These are phyloP conservation scores for Tiaroga cobitis DNA, from an alignment of 2,797 vertebrate species.

Conservation along the genomic window DNA sequence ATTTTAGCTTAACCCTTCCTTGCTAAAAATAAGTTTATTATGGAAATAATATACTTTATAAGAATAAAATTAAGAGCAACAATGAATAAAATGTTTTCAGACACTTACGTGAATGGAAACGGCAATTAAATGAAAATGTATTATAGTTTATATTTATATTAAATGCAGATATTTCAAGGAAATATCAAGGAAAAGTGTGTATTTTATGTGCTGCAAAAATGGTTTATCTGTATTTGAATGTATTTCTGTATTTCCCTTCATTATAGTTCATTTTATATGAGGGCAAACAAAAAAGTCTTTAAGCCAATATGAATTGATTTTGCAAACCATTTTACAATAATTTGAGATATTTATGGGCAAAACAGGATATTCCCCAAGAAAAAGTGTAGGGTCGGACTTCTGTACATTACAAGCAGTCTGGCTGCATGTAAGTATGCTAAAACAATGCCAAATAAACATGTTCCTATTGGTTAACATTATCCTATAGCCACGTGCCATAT, in stretches of 20 bases:
- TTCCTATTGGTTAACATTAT: not conserved
- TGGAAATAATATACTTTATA: not conserved
- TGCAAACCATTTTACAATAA: not conserved
- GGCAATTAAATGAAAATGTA: not conserved
- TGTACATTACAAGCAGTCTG: not conserved
- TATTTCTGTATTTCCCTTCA: not conserved
- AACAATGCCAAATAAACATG: not conserved
- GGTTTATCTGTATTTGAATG: not conserved
- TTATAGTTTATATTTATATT: not conserved
- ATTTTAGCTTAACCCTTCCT: not conserved
- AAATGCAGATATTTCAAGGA: not conserved
- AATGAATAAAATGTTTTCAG: not conserved
- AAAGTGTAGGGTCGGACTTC: not conserved
- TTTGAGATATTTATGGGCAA: not conserved
- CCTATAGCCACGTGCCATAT: not conserved
- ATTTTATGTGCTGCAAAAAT: not conserved
- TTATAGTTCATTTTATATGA: not conserved
- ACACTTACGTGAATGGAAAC: not conserved
- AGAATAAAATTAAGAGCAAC: not conserved
- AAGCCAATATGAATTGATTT: not conserved
- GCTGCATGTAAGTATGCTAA: not conserved
- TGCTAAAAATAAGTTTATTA: not conserved
- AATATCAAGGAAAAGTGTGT: not conserved
- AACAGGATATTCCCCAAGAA: not conserved
- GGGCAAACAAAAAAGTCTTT: not conserved